Base-by-base conservation (phyloP, 2,113 vertebrate genomes). In the Trematomus loennbergii region DNA sequence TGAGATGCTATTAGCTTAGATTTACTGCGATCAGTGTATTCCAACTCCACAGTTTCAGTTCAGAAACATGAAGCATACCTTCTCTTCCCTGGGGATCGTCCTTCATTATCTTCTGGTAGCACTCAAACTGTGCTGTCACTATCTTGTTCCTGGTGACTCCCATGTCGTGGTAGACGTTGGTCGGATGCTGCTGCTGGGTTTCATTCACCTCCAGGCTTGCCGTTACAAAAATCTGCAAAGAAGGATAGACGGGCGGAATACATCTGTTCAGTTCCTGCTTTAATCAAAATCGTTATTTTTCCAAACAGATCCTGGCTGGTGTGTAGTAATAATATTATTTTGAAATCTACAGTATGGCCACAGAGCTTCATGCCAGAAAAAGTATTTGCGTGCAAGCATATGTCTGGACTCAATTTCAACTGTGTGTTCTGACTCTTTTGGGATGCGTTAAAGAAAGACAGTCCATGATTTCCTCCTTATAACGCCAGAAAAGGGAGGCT, bases 61-160 rank as follows among this genome's bases (percentile, higher is more conserved):
- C 53, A 45, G 64, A 54, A 22, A 18, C 8, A 45, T 22, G 12
- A 65, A 62, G 48, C 59, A 13, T 16, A 95, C 94, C 93, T 78
- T 85, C 82, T 85, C 81, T 86, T 62, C 58, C 75, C 18, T 68
- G 9, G 16, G 61, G 10, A 5, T 91, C 91, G 59, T 97, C 95
- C 72, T 96, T 96, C 94, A 98, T 97, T 53, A 99, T 97, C 92
- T 97, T 99, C 86, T 99, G 98, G 87, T 99, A 99, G 85, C 98
- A 99, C 87, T 99, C 98, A 72, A 97, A 99, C 77, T 99, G 98
- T 1, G 98, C 98, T 0, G 97, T 98, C 83, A 99, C 96, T 9
- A 99, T 99, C 93, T 97, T 97, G 93, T 97, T 97, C 88, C 95
- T 93, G 78, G 97, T 98, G 11, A 96, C 54, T 2, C 94, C 86